Conservation (phyloP, 1,140 invertebrate genomes). For the Penaeus indicus region DNA sequence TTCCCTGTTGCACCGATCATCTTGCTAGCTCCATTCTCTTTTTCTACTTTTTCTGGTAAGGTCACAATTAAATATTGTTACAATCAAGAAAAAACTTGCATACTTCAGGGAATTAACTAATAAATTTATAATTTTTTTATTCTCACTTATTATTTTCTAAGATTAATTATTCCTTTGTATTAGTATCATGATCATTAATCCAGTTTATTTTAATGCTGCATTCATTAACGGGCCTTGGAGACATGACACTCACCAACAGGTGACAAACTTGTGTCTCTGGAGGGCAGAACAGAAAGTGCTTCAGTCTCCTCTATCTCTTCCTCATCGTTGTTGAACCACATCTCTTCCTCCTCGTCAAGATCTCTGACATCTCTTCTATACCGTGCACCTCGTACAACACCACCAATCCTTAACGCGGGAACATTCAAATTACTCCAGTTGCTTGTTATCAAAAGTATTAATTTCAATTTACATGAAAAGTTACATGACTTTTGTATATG, state of each 20-base stretch:
- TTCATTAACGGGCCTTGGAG: not conserved
- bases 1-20: conserved; percentile 38
- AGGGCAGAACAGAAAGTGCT: conserved; percentile 72
- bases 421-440: not conserved
- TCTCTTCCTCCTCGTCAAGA: conserved; percentile 97
- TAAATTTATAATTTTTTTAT: not conserved
- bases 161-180: not conserved
- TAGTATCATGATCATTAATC: not conserved
- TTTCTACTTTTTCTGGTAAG: conserved; percentile 49
- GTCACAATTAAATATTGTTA: not conserved
- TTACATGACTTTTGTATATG: not conserved
- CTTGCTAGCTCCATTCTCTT: conserved; percentile 38
- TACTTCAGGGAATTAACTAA: not conserved
- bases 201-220: no score
- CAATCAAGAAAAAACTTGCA: not conserved
- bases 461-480: not conserved
- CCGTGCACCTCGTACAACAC: conserved; percentile 70
- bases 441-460: not conserved
- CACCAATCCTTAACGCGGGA: not conserved
- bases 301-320: conserved; percentile 79
- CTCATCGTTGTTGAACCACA: conserved; percentile 98
- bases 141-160: not conserved
- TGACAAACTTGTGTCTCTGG: conserved; percentile 31
- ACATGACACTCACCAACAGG: conserved; percentile 37
- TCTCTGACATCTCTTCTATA: conserved; percentile 92